Percentiles rank a stretch among this genome's conserved stretches.
phyloP scores from a whole-genome alignment of 1,140 invertebrate species.

The Drosophila hydei region DNA sequence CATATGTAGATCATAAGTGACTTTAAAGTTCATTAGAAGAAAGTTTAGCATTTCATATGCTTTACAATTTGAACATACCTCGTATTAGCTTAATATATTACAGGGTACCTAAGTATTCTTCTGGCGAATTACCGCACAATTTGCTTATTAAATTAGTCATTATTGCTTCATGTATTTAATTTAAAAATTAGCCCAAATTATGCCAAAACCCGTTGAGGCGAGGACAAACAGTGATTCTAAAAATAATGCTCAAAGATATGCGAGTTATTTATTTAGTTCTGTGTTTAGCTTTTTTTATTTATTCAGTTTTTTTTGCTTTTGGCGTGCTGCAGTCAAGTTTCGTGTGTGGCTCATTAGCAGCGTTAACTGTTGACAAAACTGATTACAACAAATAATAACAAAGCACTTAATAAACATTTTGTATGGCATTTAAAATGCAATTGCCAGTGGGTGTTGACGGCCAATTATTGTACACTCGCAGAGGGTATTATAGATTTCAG shows the following conservation, averaged over 20 bases:
- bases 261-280: slow-evolving; percentile 14
- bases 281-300: slow-evolving; percentile 22
- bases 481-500: too few species aligned
- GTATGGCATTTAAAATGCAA: slow-evolving; percentile 50
- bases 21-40: too few species aligned
- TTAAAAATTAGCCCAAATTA: slow-evolving; percentile 71
- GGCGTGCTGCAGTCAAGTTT: slow-evolving; percentile 17
- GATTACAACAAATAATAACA: slow-evolving; percentile 38
- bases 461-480: neutral
- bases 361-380: slow-evolving; percentile 31
- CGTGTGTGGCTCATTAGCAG: slow-evolving; percentile 67
- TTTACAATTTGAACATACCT: neutral
- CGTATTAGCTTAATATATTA: too few species aligned
- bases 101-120: neutral
- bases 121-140: slow-evolving; percentile 46
- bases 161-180: slow-evolving; percentile 54
- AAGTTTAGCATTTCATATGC: too few species aligned
- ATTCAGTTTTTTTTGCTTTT: slow-evolving; percentile 3
- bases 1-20: neutral
- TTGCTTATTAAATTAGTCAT: slow-evolving; percentile 56
- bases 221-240: slow-evolving; percentile 23
- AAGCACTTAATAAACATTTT: slow-evolving; percentile 22
- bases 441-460: slow-evolving; percentile 19
- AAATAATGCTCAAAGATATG: slow-evolving; percentile 48
- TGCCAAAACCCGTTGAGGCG: slow-evolving; percentile 28